Base-by-base conservation (phyloP, 1,140 invertebrate species). In the Chironomus tepperi region DNA sequence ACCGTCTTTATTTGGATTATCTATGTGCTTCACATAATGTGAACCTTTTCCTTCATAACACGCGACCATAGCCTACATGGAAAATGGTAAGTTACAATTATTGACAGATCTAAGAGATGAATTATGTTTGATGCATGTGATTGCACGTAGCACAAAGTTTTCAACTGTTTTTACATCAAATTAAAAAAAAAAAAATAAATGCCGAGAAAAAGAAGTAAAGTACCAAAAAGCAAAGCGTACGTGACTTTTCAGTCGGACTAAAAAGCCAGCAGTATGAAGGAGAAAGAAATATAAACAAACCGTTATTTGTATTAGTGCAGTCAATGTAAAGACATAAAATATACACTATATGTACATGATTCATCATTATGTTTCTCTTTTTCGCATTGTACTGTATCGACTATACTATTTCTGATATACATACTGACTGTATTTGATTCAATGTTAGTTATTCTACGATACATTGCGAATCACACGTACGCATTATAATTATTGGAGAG, bases 1-100 rank as follows among this genome's bases (percentile, higher is more conserved):
- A 16, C 95, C 96, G 84, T 98, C 96, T 79, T 89, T 88, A 81
- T 96, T 96, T n/a, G 96, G 96, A 87, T 98, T 98, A 82, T 98
- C 96, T 34, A 98, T 94, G 83, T 98, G 96, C 83, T 96, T 95
- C 18, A 98, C 93, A 82, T 98, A 98, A 80, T 93, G 92, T 12
- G 94, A 91, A 73, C 94, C 94, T 74, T 90, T 89, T 15, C 95
- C 95, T 9, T 96, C 96, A 83, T 98, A 98, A 82, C 95, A 97
- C 47, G 96, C 95, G 21, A 98, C 91, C 96, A 98, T 98, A 10
- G 95, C 96, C 95, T 97, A 83, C 74, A 86, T 12, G 57, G 18
- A 21, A 18, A 70, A 10, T 73, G n/a, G n/a, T 15, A 15, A 57
- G 10, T n/a, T 47, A 47, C 10, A 57, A 15, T n/a, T n/a, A 57